These are phyloP conservation scores for Phoxinus dragarum DNA, from an alignment of 2,797 vertebrate genomes.

Conservation along the genomic window DNA sequence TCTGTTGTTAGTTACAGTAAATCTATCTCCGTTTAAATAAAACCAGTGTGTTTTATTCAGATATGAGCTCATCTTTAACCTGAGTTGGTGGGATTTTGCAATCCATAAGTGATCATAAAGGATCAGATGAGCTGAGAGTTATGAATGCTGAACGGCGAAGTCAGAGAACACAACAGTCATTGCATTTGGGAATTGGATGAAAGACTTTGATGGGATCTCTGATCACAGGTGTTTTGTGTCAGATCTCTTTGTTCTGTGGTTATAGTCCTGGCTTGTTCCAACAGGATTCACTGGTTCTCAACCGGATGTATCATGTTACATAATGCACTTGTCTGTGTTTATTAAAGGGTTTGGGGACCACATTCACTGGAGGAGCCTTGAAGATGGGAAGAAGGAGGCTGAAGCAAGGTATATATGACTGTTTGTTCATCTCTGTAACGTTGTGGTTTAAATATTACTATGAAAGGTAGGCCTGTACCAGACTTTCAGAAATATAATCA, in stretches of 20 bases:
- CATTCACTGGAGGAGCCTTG: slow-evolving; percentile 95
- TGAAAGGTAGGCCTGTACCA: background rate
- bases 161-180: background rate
- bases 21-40: background rate
- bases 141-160: background rate
- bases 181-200: background rate
- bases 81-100: background rate
- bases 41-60: background rate
- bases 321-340: background rate
- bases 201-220: background rate
- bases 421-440: background rate
- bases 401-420: slow-evolving; percentile 81
- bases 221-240: background rate
- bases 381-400: slow-evolving; percentile 95
- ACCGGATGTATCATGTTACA: slow-evolving; percentile 34
- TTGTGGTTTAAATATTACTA: background rate
- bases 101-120: background rate
- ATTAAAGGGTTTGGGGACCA: slow-evolving; percentile 92
- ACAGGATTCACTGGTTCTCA: background rate
- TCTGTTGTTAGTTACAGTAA: too few relatives aligned
- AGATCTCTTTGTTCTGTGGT: slow-evolving; percentile 29
- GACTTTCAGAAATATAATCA: background rate
- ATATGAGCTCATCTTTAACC: background rate
- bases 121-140: background rate
- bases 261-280: slow-evolving; percentile 12